Conservation (phyloP, 2,797 vertebrate species). For the Mormyrus proboscirostris region DNA sequence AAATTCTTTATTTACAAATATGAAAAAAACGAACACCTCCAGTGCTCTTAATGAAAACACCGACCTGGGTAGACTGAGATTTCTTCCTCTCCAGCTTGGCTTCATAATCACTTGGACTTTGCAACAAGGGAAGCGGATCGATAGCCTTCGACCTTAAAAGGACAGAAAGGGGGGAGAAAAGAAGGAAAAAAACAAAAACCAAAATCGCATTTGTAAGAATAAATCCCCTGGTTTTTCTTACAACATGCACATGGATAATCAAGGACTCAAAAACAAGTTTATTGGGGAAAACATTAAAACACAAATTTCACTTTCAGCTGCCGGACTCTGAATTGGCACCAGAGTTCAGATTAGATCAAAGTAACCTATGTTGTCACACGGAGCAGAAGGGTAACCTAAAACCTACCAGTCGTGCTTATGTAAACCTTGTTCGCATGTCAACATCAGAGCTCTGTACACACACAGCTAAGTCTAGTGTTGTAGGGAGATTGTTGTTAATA, state of each 20-base stretch:
- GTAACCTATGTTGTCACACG: neutral
- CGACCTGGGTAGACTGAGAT: slow-evolving; percentile 71
- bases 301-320: neutral
- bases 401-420: neutral
- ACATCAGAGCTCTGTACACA: slow-evolving; percentile 5
- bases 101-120: slow-evolving; percentile 62
- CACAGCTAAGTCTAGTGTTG: neutral
- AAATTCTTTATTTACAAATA: neutral
- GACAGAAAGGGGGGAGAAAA: neutral
- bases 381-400: neutral
- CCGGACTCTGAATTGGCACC: neutral
- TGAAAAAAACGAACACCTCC: neutral
- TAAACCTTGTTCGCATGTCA: slow-evolving; percentile 9
- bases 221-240: neutral
- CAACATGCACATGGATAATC: neutral
- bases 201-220: neutral
- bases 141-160: slow-evolving; percentile 65
- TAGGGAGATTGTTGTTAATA: neutral
- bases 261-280: neutral
- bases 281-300: neutral
- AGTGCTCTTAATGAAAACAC: neutral
- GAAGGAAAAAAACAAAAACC: slow-evolving; percentile 18
- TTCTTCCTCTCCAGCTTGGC: slow-evolving; percentile 77
- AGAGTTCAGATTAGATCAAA: neutral
- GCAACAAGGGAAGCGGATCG: slow-evolving; percentile 57